Evolutionary conservation across 2,113 vertebrate species (phyloP).

Genomic region (Neotoma lepida): DNA sequence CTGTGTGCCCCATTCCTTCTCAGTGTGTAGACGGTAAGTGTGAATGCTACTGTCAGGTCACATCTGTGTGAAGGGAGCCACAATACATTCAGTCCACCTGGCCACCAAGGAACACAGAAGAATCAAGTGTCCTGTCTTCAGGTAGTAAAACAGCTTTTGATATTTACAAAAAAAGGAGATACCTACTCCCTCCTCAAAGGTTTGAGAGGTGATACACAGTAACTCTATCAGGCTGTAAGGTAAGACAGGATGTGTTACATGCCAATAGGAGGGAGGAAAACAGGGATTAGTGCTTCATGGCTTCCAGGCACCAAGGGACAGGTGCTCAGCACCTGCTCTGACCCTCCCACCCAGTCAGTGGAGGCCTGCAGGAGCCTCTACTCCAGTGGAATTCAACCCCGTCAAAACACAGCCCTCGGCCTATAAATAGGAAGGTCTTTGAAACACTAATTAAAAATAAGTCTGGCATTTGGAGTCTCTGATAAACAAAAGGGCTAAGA

Average conservation of each 20-base stretch:
- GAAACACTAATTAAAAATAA: conserved; percentile 84
- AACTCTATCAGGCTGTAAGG: not conserved
- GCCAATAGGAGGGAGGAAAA: not conserved
- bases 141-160: not conserved
- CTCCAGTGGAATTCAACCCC: conserved; percentile 80
- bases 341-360: conserved; percentile 73
- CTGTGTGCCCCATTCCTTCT: too few relatives aligned
- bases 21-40: not conserved
- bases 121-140: not conserved
- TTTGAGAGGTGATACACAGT: conserved; percentile 6
- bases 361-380: conserved; percentile 81
- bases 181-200: not conserved
- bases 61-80: not conserved
- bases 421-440: conserved; percentile 85
- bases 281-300: conserved; percentile 13
- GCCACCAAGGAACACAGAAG: conserved; percentile 63
- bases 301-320: conserved; percentile 69
- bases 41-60: not conserved
- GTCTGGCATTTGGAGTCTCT: conserved; percentile 79
- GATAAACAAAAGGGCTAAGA: conserved; percentile 80
- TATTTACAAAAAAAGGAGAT: not conserved
- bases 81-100: conserved; percentile 46
- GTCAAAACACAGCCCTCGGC: conserved; percentile 83
- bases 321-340: conserved; percentile 70
- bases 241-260: conserved; percentile 18